A percentile compares a stretch with the other conserved stretches of the same genome.
phyloP scores from a whole-genome alignment of 1,140 invertebrate species.

The Bombus waltoni region DNA sequence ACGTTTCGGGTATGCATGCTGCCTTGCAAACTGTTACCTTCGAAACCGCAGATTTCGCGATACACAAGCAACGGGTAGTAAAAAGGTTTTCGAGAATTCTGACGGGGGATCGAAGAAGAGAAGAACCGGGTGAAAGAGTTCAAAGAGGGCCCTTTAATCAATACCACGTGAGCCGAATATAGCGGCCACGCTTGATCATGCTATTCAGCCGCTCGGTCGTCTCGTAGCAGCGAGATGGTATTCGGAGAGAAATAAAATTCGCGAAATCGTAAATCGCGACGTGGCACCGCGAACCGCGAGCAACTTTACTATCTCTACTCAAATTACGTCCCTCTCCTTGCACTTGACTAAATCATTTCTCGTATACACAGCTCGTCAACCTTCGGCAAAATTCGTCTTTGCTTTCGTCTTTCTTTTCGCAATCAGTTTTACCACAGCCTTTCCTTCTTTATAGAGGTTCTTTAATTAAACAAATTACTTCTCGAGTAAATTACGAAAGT shows the following conservation, averaged over 20 bases:
- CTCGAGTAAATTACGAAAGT: background rate
- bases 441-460: background rate
- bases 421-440: background rate
- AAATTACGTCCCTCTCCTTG: background rate
- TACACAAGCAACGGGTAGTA: background rate
- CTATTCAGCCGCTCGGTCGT: background rate
- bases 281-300: background rate
- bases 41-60: slow-evolving; percentile 17
- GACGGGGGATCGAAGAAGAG: background rate
- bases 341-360: background rate
- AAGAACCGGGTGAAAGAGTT: slow-evolving; percentile 1
- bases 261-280: background rate
- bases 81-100: slow-evolving; percentile 3
- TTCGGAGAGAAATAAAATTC: slow-evolving; percentile 6
- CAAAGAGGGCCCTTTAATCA: slow-evolving; percentile 37
- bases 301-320: slow-evolving; percentile 9
- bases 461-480: background rate
- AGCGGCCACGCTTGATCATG: background rate
- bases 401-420: too few relatives aligned
- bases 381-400: background rate
- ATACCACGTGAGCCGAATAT: slow-evolving; percentile 36
- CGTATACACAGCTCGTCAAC: background rate
- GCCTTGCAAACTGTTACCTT: slow-evolving; percentile 24
- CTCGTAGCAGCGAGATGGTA: background rate
- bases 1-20: background rate